phyloP scores from a whole-genome alignment of 2,888 invertebrate genomes.

The Auanema sp. region DNA sequence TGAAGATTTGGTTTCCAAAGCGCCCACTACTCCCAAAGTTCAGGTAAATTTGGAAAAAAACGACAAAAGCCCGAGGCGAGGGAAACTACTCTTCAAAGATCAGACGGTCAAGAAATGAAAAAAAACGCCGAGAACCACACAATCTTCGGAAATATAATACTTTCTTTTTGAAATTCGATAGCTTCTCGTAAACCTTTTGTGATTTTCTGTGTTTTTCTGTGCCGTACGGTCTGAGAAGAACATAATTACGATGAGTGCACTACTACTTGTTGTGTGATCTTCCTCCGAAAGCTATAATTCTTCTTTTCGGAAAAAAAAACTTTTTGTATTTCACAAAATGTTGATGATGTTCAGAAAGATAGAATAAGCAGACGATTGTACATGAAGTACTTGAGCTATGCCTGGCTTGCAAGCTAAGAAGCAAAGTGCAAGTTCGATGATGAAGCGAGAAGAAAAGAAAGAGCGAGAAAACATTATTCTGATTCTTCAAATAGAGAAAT shows the following conservation, averaged over 20 bases:
- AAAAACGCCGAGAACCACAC: background rate
- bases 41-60: too few relatives aligned
- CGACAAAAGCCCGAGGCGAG: background rate
- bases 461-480: slow-evolving; percentile 1
- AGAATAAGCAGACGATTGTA: slow-evolving; percentile 11
- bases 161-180: background rate
- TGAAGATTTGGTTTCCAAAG: slow-evolving; percentile 13
- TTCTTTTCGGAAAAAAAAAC: too few relatives aligned
- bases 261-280: too few relatives aligned
- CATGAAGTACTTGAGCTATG: slow-evolving; percentile 2
- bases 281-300: too few relatives aligned
- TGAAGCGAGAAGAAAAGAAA: background rate
- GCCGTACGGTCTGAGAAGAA: background rate
- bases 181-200: background rate
- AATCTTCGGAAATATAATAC: background rate
- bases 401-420: slow-evolving; percentile 3
- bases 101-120: too few relatives aligned
- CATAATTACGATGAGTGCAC: too few relatives aligned
- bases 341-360: background rate
- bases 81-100: too few relatives aligned
- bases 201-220: slow-evolving; percentile 10
- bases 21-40: background rate
- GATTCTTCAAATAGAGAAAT: background rate
- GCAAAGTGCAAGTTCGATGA: slow-evolving; percentile 6
- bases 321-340: slow-evolving; percentile 7